Percentiles rank a stretch among this genome's conserved stretches.
phyloP scores from a whole-genome alignment of 2,113 vertebrate species.

The Carettochelys insculpta region DNA sequence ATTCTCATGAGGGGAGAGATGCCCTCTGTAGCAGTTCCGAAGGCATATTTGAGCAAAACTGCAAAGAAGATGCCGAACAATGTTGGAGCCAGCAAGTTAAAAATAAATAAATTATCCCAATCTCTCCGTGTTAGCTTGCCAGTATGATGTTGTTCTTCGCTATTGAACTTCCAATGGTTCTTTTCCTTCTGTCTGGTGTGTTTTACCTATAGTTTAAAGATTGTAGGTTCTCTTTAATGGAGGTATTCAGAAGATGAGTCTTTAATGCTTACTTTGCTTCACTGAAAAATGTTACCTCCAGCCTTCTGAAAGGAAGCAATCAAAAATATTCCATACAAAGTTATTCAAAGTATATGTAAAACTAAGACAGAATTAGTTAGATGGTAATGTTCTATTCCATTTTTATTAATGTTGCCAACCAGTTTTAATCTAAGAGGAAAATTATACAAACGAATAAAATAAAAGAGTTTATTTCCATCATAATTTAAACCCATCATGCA shows the following conservation, averaged over 20 bases:
- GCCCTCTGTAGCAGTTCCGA: no score
- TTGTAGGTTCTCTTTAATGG: constrained; percentile 17
- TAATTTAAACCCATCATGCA: not conserved
- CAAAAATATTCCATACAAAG: not conserved
- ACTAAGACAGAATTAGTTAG: not conserved
- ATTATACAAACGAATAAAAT: not conserved
- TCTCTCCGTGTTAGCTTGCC: not conserved
- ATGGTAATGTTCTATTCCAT: not conserved
- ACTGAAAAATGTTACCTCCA: not conserved
- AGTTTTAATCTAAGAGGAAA: not conserved
- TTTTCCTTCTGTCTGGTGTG: not conserved
- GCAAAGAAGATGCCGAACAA: no score
- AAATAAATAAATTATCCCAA: not conserved
- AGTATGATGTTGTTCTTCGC: not conserved
- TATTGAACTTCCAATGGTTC: constrained; percentile 1
- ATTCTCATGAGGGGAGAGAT: no score
- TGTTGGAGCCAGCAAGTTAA: no score
- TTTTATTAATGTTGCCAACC: not conserved
- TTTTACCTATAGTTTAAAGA: not conserved
- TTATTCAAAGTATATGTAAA: not conserved
- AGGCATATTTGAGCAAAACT: no score
- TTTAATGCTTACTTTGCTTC: not conserved
- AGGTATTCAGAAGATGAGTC: not conserved
- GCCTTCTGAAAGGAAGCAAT: not conserved
- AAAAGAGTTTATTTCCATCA: not conserved